Evolutionary conservation across 2,113 vertebrate species (phyloP), one percentile per base, ranked within the genome.

Genomic region (Dissostichus mawsoni): DNA sequence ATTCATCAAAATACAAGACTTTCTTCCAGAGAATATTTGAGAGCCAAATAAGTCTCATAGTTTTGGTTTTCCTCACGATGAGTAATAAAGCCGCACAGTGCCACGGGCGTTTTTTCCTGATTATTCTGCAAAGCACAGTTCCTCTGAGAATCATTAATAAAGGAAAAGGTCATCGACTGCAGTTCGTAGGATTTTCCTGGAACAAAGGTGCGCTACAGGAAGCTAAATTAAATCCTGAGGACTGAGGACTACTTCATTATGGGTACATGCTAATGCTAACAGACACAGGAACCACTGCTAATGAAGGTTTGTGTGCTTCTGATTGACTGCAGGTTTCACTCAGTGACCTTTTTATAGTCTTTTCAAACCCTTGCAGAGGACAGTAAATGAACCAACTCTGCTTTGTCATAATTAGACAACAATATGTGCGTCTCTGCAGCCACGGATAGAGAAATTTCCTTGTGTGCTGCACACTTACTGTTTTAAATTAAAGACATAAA

Each of bases 121-220:
- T 33, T 81, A 1, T 29, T 23, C 56, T 52, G 52, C 48, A 48
- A 8, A 2, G 44, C 36, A 33, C 11, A 61, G 56, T 69, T 69
- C 16, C 69, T 41, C 13, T 14, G 57, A 74, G 20, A 51, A 56
- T 64, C 58, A 78, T 44, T 83, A 75, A 63, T 51, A 73, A 12
- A 52, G 4, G 61, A 55, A 76, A 82, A 78, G 76, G 76, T 83
- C 70, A 58, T 4, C 10, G 18, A 56, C 25, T 72, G 61, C 20
- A 20, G 20, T 12, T 51, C 1, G 7, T 23, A 47, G 44, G 47
- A 13, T 58, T 78, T 69, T 70, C 11, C 65, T 41, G 53, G n/a
- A 71, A 29, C 76, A 62, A 66, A 12, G 45, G 14, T 36, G 14
- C 45, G 13, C 16, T 57, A 41, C 11, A 33, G 25, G 29, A 3